Conservation (phyloP, 1,140 invertebrate genomes). For the Cataglyphis hispanica region DNA sequence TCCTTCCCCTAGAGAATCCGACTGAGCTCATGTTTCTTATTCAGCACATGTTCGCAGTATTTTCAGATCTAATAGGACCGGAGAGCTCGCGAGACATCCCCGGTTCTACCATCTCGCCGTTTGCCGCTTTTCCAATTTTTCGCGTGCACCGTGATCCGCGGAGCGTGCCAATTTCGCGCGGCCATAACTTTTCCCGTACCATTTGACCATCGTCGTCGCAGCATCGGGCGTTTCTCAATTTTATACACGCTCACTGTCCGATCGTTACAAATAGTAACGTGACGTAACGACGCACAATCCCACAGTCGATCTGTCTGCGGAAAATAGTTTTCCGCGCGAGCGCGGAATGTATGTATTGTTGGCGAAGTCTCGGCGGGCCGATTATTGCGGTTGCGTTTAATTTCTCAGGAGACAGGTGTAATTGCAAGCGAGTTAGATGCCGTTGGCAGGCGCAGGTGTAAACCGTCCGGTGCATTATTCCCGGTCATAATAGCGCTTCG, state of each 20-base stretch:
- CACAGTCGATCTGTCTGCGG: constrained; percentile 2
- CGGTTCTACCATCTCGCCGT: constrained; percentile 54
- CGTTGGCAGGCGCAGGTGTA: constrained; percentile 53
- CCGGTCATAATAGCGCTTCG: constrained; percentile 4
- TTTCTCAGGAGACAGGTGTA: constrained; percentile 47
- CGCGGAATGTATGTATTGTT: not conserved
- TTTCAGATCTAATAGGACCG: constrained; percentile 55
- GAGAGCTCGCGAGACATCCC: constrained; percentile 28
- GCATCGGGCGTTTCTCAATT: constrained; percentile 42
- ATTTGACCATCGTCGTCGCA: constrained; percentile 47
- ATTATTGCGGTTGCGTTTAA: constrained; percentile 50
- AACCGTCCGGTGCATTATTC: constrained; percentile 39
- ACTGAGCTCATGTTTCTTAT: constrained; percentile 32
- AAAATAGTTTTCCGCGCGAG: constrained; percentile 31
- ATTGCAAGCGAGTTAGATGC: constrained; percentile 38
- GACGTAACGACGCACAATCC: constrained; percentile 23
- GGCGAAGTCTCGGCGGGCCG: constrained; percentile 32
- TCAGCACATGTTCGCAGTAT: constrained; percentile 50
- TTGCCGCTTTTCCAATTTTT: constrained; percentile 62
- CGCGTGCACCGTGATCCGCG: constrained; percentile 13
- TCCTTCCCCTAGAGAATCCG: constrained; percentile 2
- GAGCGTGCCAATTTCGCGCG: constrained; percentile 43
- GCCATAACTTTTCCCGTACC: constrained; percentile 42
- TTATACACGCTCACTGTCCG: constrained; percentile 14
- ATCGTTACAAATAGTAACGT: constrained; percentile 46